phyloP scores from a whole-genome alignment of 1,140 invertebrate genomes.

The Drosophila pruinosa region DNA sequence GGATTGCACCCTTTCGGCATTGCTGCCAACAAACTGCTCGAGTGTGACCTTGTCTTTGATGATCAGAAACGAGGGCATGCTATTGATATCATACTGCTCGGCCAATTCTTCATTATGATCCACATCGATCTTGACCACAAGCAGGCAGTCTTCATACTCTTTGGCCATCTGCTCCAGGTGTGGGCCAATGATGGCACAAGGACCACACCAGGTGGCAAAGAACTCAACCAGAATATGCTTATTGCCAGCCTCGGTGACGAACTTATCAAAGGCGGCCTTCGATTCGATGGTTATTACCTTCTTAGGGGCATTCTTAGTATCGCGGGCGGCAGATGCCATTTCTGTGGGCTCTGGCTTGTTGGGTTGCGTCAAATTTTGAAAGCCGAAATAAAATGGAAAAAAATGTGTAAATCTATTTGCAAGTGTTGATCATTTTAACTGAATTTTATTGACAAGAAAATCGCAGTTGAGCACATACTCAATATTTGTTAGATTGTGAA shows the following conservation, averaged over 20 bases:
- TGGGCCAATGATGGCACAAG: conserved; percentile 95
- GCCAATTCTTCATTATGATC: conserved; percentile 94
- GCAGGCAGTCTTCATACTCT: conserved; percentile 83
- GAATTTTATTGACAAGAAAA: neutral
- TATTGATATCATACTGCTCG: conserved; percentile 89
- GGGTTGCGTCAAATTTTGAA: conserved; percentile 8
- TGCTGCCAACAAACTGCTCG: conserved; percentile 91
- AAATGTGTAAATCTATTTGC: neutral
- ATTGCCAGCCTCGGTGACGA: conserved; percentile 89
- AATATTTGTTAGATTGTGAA: neutral
- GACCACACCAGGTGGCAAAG: conserved; percentile 90
- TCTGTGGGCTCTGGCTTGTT: no score
- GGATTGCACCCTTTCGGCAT: conserved; percentile 84
- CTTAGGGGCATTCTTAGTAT: conserved; percentile 5
- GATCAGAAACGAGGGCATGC: conserved; percentile 97
- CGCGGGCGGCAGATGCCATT: conserved; percentile 36
- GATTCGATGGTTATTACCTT: conserved; percentile 68
- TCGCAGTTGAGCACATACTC: neutral
- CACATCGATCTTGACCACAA: conserved; percentile 92
- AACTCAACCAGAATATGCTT: conserved; percentile 94
- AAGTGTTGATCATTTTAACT: neutral
- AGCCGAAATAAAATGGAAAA: conserved; percentile 3
- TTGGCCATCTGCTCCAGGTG: conserved; percentile 87
- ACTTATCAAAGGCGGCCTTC: conserved; percentile 87
- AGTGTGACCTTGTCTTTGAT: conserved; percentile 90